A percentile compares a stretch with the other conserved stretches of the same genome.
Conservation (phyloP, 2,113 vertebrate species). For the Recurvirostra avosetta region DNA sequence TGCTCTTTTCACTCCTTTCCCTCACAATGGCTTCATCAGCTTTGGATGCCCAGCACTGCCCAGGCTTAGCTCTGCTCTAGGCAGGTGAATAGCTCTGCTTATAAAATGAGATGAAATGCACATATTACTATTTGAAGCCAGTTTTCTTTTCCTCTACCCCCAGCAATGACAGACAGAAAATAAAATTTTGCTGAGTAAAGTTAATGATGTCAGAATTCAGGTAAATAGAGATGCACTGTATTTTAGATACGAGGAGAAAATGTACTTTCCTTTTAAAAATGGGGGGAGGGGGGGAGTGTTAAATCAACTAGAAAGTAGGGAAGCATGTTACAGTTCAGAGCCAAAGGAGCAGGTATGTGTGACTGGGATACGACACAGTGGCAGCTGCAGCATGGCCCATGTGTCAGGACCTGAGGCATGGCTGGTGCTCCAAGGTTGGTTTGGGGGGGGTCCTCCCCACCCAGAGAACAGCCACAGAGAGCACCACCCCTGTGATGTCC, state of each 20-base stretch:
- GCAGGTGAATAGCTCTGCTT: neutral
- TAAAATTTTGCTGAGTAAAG: neutral
- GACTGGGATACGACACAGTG: neutral
- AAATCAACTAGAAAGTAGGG: neutral
- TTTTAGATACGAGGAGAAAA: neutral
- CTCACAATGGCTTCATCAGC: neutral
- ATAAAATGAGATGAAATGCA: neutral
- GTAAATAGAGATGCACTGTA: neutral
- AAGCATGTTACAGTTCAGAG: neutral
- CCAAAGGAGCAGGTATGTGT: neutral
- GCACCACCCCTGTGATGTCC: neutral
- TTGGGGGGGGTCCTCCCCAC: neutral
- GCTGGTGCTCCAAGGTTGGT: neutral
- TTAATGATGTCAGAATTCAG: neutral
- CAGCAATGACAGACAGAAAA: neutral
- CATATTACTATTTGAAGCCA: neutral
- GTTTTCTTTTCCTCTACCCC: neutral
- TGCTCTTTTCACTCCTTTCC: neutral
- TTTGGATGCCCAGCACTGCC: neutral
- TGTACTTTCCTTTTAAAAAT: neutral
- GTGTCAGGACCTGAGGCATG: neutral
- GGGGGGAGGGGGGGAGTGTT: neutral
- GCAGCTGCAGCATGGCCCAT: neutral
- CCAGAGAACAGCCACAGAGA: neutral
- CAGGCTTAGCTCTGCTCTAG: neutral